Evolutionary conservation across 2,113 vertebrate genomes (phyloP), one percentile per base, ranked within the genome.

Genomic region (Nerophis ophidion): DNA sequence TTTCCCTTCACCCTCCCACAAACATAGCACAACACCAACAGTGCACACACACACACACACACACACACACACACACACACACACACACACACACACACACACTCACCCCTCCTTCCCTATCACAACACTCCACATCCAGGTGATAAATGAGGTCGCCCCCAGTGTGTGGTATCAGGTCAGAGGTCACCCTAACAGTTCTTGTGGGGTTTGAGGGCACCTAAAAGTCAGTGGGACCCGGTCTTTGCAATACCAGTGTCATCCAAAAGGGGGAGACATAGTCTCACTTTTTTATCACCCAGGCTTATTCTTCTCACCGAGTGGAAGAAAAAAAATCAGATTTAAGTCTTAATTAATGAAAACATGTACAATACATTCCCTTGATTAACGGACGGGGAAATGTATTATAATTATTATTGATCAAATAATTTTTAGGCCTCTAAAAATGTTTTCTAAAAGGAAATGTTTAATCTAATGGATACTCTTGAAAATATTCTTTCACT

Each of bases 71-170:
- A 26, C 26, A 26, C 26, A 68, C 66, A 5, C 58, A 52, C 63
- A 7, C 66, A 14, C 36, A 38, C 51, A 60, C 52, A 58, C 52
- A 42, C n/a, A 17, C 14, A 17, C 34, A 17, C 16, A 10, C 16
- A 15, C 34, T 15, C 42, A 38, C 52, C 47, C 12, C 14, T 36
- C 13, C 35, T 69, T 17, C 70, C 52, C 58, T 65, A 71, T 70
- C 73, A 72, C 70, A 84, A 78, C 72, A 80, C 61, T 63, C 71
- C 75, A 70, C 60, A 76, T 82, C 70, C 77, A 83, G 75, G 78
- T 84, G 81, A 85, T 84, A 83, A 79, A 87, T 84, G 81, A 80
- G 80, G 72, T 79, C 46, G 62, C 71, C 68, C 55, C 54, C 63
- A 73, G 60, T 80, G 75, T 79, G 76, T 68, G 65, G 68, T 74